These are phyloP conservation scores for Okamejei kenojei DNA, from an alignment of 2,797 vertebrate species.

Conservation along the genomic window DNA sequence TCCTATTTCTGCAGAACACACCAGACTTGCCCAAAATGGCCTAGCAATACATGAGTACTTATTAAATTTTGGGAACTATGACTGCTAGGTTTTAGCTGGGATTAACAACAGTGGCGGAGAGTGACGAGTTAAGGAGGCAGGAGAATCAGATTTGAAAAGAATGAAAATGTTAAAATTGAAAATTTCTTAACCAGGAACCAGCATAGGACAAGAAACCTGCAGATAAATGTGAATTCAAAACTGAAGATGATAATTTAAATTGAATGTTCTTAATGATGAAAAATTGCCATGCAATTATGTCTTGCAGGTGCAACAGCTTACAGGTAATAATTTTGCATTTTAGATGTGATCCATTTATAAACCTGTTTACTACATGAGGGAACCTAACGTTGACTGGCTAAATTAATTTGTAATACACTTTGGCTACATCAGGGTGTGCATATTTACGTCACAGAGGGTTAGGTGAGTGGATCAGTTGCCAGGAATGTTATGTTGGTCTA, in stretches of 20 bases:
- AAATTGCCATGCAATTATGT: neutral
- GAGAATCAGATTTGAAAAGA: too few relatives aligned
- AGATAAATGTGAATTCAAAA: neutral
- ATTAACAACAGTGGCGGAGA: too few relatives aligned
- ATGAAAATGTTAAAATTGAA: too few relatives aligned
- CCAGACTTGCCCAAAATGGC: too few relatives aligned
- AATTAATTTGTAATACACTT: neutral
- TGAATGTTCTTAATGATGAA: neutral
- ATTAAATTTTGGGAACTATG: too few relatives aligned
- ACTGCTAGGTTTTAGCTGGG: too few relatives aligned
- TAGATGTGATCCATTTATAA: neutral
- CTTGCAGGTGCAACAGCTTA: constrained; percentile 6
- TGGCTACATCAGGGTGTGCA: neutral
- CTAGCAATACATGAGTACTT: too few relatives aligned
- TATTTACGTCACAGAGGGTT: neutral
- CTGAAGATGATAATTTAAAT: constrained; percentile 20
- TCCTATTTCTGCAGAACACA: too few relatives aligned
- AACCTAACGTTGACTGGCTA: neutral
- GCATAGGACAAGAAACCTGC: too few relatives aligned
- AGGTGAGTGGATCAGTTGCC: neutral
- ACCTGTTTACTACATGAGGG: neutral
- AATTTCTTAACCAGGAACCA: too few relatives aligned
- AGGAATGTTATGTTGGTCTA: neutral
- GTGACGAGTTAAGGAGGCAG: too few relatives aligned
- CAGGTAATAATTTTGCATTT: constrained; percentile 10